Conservation (phyloP, 2,888 invertebrate species). For the Cybosia mesomella region DNA sequence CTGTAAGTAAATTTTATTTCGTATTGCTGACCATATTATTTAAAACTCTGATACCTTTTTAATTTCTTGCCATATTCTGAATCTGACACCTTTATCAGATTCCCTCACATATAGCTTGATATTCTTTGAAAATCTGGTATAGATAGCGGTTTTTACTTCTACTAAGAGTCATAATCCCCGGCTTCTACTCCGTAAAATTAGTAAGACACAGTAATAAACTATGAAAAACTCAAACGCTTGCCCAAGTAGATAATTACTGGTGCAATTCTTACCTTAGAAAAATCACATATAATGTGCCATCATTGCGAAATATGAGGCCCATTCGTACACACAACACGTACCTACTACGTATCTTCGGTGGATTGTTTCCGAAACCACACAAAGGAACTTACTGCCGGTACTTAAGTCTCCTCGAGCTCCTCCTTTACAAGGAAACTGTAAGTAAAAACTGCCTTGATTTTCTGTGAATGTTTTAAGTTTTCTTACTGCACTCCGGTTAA, state of each 20-base stretch:
- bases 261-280: constrained; percentile 14
- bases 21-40: too few relatives aligned
- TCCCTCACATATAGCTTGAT: background rate
- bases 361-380: constrained; percentile 33
- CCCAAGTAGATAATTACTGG: background rate
- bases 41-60: too few relatives aligned
- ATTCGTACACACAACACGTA: constrained; percentile 23
- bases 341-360: constrained; percentile 26
- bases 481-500: constrained; percentile 30
- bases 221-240: background rate
- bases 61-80: too few relatives aligned
- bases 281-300: constrained; percentile 25
- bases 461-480: constrained; percentile 45
- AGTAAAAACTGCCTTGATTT: constrained; percentile 47
- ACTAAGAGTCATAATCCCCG: too few relatives aligned
- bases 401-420: constrained; percentile 30
- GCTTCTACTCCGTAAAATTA: too few relatives aligned
- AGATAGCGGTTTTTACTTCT: too few relatives aligned
- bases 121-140: too few relatives aligned
- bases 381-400: constrained; percentile 28
- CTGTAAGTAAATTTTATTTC: too few relatives aligned
- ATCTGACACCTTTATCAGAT: too few relatives aligned
- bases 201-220: background rate
- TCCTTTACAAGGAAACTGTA: constrained; percentile 30
- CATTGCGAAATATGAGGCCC: constrained; percentile 24